phyloP scores from a whole-genome alignment of 2,113 vertebrate genomes.

The Brevimyrus niger region DNA sequence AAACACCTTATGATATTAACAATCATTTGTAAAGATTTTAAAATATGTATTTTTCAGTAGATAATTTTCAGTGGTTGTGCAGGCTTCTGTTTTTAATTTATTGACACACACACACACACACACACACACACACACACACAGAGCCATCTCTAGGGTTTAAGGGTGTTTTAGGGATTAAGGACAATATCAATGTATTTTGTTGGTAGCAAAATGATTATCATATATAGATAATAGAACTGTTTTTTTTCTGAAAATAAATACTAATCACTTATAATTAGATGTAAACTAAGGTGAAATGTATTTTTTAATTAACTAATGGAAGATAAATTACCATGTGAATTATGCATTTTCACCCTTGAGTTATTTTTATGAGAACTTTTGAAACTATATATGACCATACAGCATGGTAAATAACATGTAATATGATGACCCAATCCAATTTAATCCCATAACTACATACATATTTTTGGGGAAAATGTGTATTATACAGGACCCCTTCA shows the following conservation, averaged over 20 bases:
- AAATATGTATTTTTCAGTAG: neutral
- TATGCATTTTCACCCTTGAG: too few relatives aligned
- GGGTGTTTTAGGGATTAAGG: neutral
- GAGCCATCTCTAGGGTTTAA: too few relatives aligned
- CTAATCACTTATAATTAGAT: neutral
- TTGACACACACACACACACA: neutral
- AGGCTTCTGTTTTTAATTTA: neutral
- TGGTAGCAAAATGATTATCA: neutral
- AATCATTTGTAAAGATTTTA: neutral
- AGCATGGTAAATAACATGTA: neutral
- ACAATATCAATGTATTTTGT: neutral
- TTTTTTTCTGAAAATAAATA: neutral
- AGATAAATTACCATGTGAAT: too few relatives aligned
- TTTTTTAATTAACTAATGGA: neutral
- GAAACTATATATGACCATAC: too few relatives aligned
- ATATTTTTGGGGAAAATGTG: neutral
- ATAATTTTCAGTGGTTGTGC: neutral
- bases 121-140: neutral
- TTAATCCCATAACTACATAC: neutral
- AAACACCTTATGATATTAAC: neutral
- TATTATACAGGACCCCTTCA: neutral
- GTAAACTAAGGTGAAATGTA: neutral
- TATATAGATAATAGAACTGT: neutral
- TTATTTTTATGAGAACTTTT: too few relatives aligned
- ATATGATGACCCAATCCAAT: neutral